Base-by-base conservation (phyloP, 2,888 invertebrate genomes). In the Apoda limacodes region DNA sequence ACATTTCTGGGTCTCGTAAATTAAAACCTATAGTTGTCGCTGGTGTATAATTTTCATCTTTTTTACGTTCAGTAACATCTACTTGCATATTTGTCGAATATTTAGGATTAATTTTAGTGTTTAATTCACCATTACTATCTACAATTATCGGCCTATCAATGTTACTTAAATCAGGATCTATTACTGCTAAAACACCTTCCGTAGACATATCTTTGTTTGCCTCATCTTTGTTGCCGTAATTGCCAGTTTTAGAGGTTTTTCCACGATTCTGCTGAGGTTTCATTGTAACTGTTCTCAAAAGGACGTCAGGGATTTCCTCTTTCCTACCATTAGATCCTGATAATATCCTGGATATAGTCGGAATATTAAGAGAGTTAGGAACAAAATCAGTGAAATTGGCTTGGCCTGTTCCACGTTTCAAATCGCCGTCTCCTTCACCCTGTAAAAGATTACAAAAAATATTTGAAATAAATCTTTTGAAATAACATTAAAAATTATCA, bases 311-410 rank as follows among this genome's bases (percentile, higher is more conserved):
- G 30, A 92, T 88, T 48, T 90, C 90, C 43, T 91, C 90, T 47
- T 90, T 91, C 15, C 91, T 82, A 0, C 93, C 93, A 57, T 92
- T 93, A 28, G 92, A 91, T 1, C 93, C 93, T 28, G 91, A 91
- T 13, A 94, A 72, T 51, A 94, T 93, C 32, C 94, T 82, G 3
- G 92, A 89, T 44, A 94, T 93, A 42, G 91, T 90, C 3, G 93
- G 91, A 49, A 91, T 88, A 60, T 89, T 88, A 32, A 90, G 83
- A 5, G 82, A 74, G 43, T 86, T 87, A 4, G 87, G 87, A 35
- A 87, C 86, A 60, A 87, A 86, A 54, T 87, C 87, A 35, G 82
- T 84, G 52, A 82, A 82, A 60, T 82, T 71, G 4, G 81, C 74
- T 52, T 80, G 81, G 39, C 80, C 81, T 13, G 68, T 60, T 30